Percentiles rank a stretch among this genome's conserved stretches.
Evolutionary conservation across 2,797 vertebrate species (phyloP).

Genomic region (Coranthus polyacanthus): DNA sequence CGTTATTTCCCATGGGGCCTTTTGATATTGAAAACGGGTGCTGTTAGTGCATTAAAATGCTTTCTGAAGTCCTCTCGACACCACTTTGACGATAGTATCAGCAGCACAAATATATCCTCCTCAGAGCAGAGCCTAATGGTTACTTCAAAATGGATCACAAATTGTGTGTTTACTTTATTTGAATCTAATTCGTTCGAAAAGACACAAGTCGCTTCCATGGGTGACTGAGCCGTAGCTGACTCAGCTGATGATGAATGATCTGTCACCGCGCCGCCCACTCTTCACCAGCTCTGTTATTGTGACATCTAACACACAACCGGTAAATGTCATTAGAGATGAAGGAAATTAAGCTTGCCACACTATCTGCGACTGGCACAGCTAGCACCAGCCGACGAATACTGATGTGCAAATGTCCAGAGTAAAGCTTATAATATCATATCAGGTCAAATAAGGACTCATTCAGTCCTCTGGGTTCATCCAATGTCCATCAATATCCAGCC

Average conservation of each 20-base stretch:
- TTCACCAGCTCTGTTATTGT: constrained; percentile 30
- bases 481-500: fast-evolving
- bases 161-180: background rate
- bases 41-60: background rate
- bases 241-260: constrained; percentile 49
- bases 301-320: constrained; percentile 29
- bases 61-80: background rate
- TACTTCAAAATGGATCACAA: too few species aligned
- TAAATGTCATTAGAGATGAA: constrained; percentile 17
- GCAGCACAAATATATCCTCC: background rate
- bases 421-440: background rate
- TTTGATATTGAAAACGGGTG: too few species aligned
- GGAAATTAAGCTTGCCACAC: background rate
- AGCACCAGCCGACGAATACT: background rate
- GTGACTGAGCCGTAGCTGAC: constrained; percentile 28
- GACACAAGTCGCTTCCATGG: constrained; percentile 10
- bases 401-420: background rate
- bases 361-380: background rate
- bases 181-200: constrained; percentile 6
- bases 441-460: background rate
- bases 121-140: background rate
- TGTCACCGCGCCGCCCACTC: constrained; percentile 31
- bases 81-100: background rate
- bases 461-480: background rate
- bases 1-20: background rate